These are phyloP conservation scores for Alouatta palliata DNA, from an alignment of 2,113 vertebrate genomes.

Conservation along the genomic window DNA sequence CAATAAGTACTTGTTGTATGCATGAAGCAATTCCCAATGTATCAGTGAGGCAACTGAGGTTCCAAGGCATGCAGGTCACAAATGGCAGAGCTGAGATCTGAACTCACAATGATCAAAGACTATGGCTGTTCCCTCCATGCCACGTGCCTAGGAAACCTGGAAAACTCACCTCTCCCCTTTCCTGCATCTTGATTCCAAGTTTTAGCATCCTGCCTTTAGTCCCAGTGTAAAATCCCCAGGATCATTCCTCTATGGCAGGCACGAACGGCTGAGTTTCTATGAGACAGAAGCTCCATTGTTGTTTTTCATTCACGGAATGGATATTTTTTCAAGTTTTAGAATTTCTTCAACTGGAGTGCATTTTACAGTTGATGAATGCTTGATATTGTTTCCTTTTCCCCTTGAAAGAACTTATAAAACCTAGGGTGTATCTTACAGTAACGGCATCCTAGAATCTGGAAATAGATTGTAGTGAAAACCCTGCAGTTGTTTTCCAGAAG, in stretches of 20 bases:
- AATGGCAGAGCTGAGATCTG: not conserved
- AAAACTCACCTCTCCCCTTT: not conserved
- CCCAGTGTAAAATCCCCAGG: no score
- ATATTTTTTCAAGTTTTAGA: not conserved
- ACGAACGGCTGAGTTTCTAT: not conserved
- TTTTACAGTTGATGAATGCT: slow-evolving; percentile 5
- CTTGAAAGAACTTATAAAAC: slow-evolving; percentile 6
- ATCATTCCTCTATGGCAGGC: not conserved
- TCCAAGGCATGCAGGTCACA: not conserved
- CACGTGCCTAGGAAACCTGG: not conserved
- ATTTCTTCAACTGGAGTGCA: slow-evolving; percentile 27
- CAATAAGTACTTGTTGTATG: not conserved
- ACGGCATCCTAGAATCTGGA: not conserved
- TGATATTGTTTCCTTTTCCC: not conserved
- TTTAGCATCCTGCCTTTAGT: not conserved
- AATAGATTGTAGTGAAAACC: not conserved
- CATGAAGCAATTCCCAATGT: not conserved
- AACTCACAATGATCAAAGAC: not conserved
- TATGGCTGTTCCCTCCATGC: no score
- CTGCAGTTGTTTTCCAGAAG: slow-evolving; percentile 26
- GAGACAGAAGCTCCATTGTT: not conserved
- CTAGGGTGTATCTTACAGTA: not conserved
- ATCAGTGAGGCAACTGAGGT: not conserved
- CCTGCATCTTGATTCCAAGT: not conserved
- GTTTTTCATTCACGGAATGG: not conserved